Base-by-base conservation (phyloP, 92 coral and sea anemone genomes). In the Micromussa lordhowensis region DNA sequence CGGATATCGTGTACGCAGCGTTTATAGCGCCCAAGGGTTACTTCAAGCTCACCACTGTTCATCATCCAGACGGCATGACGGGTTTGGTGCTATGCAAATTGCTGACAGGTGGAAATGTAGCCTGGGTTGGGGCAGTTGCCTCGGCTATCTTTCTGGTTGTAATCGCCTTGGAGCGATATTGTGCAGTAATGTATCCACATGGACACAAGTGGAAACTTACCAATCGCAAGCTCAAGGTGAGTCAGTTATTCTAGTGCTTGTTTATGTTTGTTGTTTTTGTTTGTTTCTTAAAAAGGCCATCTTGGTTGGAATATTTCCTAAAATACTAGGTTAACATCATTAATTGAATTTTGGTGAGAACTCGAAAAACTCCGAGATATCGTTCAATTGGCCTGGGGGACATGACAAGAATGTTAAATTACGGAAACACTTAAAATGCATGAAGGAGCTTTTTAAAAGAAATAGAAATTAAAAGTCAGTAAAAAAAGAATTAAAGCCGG, bases 111-210 rank as follows among this genome's bases (percentile, higher is more conserved):
- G 71, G 34, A 28, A 66, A 24, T 16, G 16, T 66, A 0, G 71
- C 71, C 2, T 66, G 71, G 71, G 8, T 24, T 66, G 71, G 71
- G 13, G 26, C 34, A 66, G 71, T 31, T 66, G 11, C 30, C 18
- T 26, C 71, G 17, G 13, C 10, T 28, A 18, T 28, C 71, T 10
- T 18, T 66, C 13, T 66, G 12, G 18, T 29, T 70, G 75, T 17
- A 72, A 72, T 72, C 35, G 77, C 77, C 48, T 5, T 72, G 17
- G 77, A 72, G 18, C 77, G 77, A 32, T 72, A 72, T 18, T 72
- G 17, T 34, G 48, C 77, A 17, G 77, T 72, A 8, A 31, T 72
- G 38, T 34, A 72, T 72, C 77, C 77, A 0, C 77, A 8, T 17
- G 77, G 48, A 16, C 24, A 31, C 38, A 35, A 72, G 5, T 5